Evolutionary conservation across 1,140 invertebrate genomes (phyloP).

Genomic region (Eurosta solidaginis): DNA sequence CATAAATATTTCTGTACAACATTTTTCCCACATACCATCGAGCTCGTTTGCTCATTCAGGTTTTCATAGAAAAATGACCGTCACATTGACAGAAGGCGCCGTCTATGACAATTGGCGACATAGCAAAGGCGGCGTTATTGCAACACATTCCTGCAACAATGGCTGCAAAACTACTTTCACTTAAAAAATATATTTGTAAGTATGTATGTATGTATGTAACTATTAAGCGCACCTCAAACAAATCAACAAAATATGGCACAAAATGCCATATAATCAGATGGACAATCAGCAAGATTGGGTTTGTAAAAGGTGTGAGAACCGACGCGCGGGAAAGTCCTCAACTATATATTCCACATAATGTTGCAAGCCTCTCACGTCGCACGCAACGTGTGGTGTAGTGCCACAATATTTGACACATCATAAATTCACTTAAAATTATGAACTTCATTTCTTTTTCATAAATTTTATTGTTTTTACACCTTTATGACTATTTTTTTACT

Average conservation of each 20-base stretch:
- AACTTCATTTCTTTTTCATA: conserved; percentile 30
- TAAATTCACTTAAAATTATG: conserved; percentile 58
- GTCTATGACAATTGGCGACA: not conserved
- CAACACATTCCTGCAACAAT: not conserved
- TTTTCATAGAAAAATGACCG: conserved; percentile 14
- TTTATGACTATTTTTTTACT: not conserved
- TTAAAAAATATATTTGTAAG: no score
- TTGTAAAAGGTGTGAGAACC: not conserved
- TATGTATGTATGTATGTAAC: no score
- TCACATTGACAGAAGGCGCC: not conserved
- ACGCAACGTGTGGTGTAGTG: not conserved
- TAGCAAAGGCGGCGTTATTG: not conserved
- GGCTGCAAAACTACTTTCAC: conserved; percentile 17
- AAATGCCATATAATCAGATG: not conserved
- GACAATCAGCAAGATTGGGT: not conserved
- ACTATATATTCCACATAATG: not conserved
- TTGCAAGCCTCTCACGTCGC: conserved; percentile 40
- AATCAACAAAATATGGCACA: not conserved
- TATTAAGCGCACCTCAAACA: not conserved
- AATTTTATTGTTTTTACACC: conserved; percentile 18
- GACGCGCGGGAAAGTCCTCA: not conserved
- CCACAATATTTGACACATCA: conserved; percentile 50
- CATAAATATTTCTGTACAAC: not conserved
- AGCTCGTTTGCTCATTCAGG: not conserved
- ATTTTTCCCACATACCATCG: not conserved